Conservation (phyloP, 2,113 vertebrate species). For the Pteruthius melanotis region DNA sequence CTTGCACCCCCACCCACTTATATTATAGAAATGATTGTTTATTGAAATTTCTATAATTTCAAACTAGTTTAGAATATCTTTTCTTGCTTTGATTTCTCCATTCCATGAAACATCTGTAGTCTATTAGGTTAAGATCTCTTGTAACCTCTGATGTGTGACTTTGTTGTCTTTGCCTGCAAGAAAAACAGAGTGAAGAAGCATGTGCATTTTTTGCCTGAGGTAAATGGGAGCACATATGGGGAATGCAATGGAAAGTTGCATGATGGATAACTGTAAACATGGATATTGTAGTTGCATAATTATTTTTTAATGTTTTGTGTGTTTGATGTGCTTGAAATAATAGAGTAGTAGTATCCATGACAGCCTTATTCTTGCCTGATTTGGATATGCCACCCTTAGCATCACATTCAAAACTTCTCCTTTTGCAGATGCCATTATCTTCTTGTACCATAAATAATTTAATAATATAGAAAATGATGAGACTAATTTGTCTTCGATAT, state of each 20-base stretch:
- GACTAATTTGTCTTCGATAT: not conserved
- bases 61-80: not conserved
- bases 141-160: not conserved
- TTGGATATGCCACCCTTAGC: not conserved
- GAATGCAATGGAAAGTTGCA: not conserved
- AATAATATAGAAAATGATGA: not conserved
- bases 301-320: not conserved
- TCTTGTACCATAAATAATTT: not conserved
- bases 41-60: not conserved
- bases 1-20: accelerated
- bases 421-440: not conserved
- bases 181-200: not conserved
- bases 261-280: not conserved
- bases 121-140: not conserved
- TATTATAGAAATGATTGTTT: not conserved
- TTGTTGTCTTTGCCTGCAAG: not conserved
- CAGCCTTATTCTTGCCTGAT: not conserved
- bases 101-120: not conserved
- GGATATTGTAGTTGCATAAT: not conserved
- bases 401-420: not conserved
- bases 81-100: not conserved
- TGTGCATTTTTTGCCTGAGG: not conserved
- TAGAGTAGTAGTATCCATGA: not conserved
- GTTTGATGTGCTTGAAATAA: not conserved
- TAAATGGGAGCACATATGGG: not conserved